phyloP scores from a whole-genome alignment of 2,113 vertebrate species.

The Crotalus helleri region DNA sequence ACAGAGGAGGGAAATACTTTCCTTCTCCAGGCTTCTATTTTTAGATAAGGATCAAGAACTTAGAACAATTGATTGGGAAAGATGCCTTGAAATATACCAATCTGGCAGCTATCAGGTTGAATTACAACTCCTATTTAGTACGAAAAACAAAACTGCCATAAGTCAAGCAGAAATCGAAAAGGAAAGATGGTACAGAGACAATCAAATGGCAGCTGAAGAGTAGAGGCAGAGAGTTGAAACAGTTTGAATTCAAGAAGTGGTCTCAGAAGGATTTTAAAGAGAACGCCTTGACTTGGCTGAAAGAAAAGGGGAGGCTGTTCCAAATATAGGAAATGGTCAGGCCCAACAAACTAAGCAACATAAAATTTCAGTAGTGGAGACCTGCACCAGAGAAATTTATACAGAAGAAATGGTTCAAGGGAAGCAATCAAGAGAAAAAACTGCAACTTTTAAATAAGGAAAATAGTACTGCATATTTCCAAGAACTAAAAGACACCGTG shows the following conservation, averaged over 20 bases:
- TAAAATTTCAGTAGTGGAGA: background rate
- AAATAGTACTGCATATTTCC: background rate
- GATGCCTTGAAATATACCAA: background rate
- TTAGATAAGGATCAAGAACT: background rate
- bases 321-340: background rate
- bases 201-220: background rate
- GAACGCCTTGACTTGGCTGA: background rate
- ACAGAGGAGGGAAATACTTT: background rate
- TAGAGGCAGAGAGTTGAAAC: background rate
- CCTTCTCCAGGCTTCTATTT: background rate
- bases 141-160: background rate
- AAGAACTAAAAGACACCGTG: background rate
- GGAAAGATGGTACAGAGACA: background rate
- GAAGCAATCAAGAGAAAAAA: background rate
- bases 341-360: background rate
- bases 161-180: background rate
- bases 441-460: background rate
- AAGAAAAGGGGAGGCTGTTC: background rate
- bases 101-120: background rate
- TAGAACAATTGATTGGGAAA: background rate
- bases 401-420: background rate
- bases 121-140: background rate
- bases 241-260: background rate
- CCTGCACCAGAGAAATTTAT: background rate
- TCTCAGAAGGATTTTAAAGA: background rate